phyloP scores from a whole-genome alignment of 2,888 invertebrate genomes.

The Germaria angustata region DNA sequence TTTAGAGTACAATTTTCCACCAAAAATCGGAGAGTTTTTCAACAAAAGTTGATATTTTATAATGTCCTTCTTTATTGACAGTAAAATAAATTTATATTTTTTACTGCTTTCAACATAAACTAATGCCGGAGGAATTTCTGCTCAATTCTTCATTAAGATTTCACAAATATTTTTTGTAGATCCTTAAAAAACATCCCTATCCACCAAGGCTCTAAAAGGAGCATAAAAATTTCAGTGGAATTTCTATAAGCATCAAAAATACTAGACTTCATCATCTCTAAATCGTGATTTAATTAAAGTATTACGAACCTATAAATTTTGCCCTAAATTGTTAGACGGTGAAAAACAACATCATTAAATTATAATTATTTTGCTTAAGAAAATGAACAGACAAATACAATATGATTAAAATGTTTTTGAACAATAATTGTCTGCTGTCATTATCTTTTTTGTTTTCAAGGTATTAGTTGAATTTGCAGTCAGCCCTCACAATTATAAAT shows the following conservation, averaged over 20 bases:
- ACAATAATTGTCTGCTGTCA: not conserved
- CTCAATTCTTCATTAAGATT: too few relatives aligned
- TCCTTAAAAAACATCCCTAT: too few relatives aligned
- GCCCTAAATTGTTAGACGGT: not conserved
- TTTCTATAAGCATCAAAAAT: not conserved
- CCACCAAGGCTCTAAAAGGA: too few relatives aligned
- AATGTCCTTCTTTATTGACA: too few relatives aligned
- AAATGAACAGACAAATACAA: not conserved
- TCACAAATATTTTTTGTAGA: too few relatives aligned
- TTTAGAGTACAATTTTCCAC: too few relatives aligned
- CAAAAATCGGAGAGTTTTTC: too few relatives aligned
- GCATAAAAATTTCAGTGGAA: too few relatives aligned
- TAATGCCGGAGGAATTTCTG: too few relatives aligned
- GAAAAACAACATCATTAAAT: constrained; percentile 19
- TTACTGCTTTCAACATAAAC: too few relatives aligned
- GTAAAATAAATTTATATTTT: too few relatives aligned
- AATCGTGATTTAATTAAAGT: not conserved
- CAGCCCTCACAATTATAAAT: constrained; percentile 4
- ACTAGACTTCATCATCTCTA: not conserved
- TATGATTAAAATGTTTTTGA: not conserved
- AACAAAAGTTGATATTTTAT: too few relatives aligned
- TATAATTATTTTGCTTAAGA: not conserved
- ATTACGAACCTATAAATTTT: not conserved
- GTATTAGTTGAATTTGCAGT: not conserved
- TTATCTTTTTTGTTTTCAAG: not conserved